These are phyloP conservation scores for Trachelipus rathkii DNA, from an alignment of 1,140 invertebrate genomes.

Conservation along the genomic window DNA sequence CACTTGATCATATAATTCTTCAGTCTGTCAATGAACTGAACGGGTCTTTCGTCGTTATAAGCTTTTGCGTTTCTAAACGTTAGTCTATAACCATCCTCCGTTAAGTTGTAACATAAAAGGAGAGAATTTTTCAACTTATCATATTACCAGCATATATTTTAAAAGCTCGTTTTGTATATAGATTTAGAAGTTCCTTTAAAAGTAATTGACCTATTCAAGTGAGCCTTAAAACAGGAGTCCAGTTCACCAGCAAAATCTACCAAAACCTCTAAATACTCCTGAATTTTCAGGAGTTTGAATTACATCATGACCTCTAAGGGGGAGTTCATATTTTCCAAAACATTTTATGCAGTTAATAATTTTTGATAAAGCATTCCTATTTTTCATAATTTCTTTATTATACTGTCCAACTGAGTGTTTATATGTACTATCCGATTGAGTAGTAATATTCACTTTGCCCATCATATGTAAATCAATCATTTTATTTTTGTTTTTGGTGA, in stretches of 20 bases:
- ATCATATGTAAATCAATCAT: constrained; percentile 22
- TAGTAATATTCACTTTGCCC: constrained; percentile 18
- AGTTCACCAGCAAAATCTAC: constrained; percentile 2
- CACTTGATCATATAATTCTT: too few relatives aligned
- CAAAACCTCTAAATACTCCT: neutral
- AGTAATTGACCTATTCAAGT: constrained; percentile 34
- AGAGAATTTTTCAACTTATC: too few relatives aligned
- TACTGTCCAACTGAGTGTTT: constrained; percentile 7
- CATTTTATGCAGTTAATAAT: constrained; percentile 45
- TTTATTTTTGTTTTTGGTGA: constrained; percentile 37
- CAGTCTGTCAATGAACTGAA: too few relatives aligned
- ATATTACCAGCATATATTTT: constrained; percentile 50
- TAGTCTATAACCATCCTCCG: too few relatives aligned
- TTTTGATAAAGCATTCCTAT: constrained; percentile 38
- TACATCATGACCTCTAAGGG: neutral
- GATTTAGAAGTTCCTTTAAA: constrained; percentile 48
- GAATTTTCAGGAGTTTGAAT: neutral
- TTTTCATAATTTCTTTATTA: constrained; percentile 31
- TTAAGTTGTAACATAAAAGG: too few relatives aligned
- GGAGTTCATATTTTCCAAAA: constrained; percentile 39
- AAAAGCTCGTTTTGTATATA: constrained; percentile 50
- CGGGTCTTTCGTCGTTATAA: too few relatives aligned
- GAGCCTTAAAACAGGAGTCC: constrained; percentile 26
- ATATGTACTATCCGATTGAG: constrained; percentile 14
- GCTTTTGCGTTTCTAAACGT: too few relatives aligned